A percentile compares a stretch with the other conserved stretches of the same genome.
Evolutionary conservation across 2,797 vertebrate species (phyloP).

Genomic region (Rhyacichthys aspro): DNA sequence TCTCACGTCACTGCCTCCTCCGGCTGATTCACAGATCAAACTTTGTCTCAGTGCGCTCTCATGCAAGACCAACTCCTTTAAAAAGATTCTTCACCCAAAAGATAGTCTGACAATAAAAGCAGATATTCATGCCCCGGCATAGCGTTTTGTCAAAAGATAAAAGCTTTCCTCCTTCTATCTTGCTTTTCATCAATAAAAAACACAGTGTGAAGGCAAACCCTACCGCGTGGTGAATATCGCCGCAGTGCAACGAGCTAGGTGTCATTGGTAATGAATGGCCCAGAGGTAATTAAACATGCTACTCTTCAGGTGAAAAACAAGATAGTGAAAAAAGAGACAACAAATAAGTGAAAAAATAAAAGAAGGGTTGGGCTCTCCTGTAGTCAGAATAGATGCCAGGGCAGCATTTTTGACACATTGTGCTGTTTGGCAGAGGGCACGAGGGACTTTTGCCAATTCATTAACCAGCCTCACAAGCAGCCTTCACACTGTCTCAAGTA

Average conservation of each 20-base stretch:
- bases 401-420: constrained; percentile 59
- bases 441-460: constrained; percentile 64
- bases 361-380: constrained; percentile 46
- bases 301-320: constrained; percentile 71
- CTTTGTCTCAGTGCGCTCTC: constrained; percentile 54
- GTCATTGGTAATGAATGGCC: constrained; percentile 79
- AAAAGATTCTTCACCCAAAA: constrained; percentile 63
- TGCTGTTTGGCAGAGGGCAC: constrained; percentile 64
- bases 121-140: constrained; percentile 63
- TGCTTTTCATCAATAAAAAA: constrained; percentile 73
- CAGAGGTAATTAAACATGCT: constrained; percentile 78
- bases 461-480: constrained; percentile 61
- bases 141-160: constrained; percentile 72
- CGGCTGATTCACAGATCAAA: constrained; percentile 64
- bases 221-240: constrained; percentile 55
- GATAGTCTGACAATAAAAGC: constrained; percentile 66
- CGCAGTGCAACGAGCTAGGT: constrained; percentile 61
- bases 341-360: constrained; percentile 59
- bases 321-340: constrained; percentile 70
- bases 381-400: constrained; percentile 71
- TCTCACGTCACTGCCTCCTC: constrained; percentile 47
- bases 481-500: constrained; percentile 57
- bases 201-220: constrained; percentile 67
- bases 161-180: constrained; percentile 67
- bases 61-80: constrained; percentile 58